Evolutionary conservation across 2,797 vertebrate species (phyloP), one percentile per base, ranked within the genome.

Genomic region (Gymnopithys bicolor): DNA sequence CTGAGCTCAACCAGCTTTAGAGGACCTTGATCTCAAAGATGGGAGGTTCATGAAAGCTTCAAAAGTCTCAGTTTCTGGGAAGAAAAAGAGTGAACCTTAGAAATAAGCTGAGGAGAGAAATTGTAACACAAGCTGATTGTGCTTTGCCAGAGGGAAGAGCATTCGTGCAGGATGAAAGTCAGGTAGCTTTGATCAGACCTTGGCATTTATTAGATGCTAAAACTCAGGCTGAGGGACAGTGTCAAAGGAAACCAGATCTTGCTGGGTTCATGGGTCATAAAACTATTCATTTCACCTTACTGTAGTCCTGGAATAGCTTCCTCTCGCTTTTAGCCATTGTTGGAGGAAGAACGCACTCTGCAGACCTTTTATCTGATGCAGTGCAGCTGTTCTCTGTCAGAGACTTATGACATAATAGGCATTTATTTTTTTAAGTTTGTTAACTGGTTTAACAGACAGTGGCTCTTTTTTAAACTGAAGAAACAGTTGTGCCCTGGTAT

Each of bases 311-410:
- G 67, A 95, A 79, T 91, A 94, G 80, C 58, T 84, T 83, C 3
- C 1, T 75, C 5, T 23, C 2, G 1, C 28, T 92, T 75, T 48
- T 93, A 86, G 91, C 71, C 66, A 17, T 92, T 92, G 76, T 80
- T 95, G 83, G 62, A 90, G 66, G n/a, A 66, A 91, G 51, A 93
- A 94, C 68, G 53, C 35, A 58, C 87, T 89, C 62, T 86, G 62
- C 60, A 93, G 87, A 78, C 69, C 46, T 83, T 89, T 91, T 94
- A 86, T 88, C 87, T 86, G 87, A 94, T 81, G 62, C 66, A 84
- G 25, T 88, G 82, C 94, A 94, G 90, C 95, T 93, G 95, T 86
- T 94, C 86, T 86, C 58, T 39, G 39, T 81, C 83, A 74, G 87
- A 67, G 75, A 51, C 77, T 94, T 88, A 60, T 4, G 39, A 78